A percentile compares a stretch with the other conserved stretches of the same genome.
Conservation (phyloP, 1,140 invertebrate species). For the Eupristina koningsbergeri region DNA sequence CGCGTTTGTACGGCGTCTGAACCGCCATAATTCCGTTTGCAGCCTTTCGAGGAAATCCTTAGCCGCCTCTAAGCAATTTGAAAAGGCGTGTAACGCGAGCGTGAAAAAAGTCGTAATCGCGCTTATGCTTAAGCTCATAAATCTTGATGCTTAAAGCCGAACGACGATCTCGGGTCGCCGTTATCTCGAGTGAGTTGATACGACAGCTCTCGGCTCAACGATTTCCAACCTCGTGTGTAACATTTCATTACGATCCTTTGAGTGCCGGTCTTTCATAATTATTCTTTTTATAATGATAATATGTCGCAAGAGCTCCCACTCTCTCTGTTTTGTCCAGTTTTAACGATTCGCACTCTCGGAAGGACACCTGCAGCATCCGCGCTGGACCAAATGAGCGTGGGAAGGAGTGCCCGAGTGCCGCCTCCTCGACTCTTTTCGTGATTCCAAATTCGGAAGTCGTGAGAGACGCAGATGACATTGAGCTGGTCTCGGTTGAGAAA, state of each 20-base stretch:
- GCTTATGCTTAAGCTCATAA: not conserved
- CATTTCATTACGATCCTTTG: not conserved
- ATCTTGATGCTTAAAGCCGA: not conserved
- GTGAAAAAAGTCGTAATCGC: not conserved
- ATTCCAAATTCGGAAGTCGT: conserved; percentile 28
- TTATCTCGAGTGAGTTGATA: not conserved
- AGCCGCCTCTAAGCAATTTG: too few relatives aligned
- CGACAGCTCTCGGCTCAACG: not conserved
- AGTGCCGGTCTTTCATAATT: not conserved
- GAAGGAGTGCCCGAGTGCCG: not conserved
- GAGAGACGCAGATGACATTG: not conserved
- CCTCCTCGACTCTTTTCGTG: not conserved
- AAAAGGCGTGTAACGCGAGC: not conserved
- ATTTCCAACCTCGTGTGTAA: not conserved
- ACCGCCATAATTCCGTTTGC: not conserved
- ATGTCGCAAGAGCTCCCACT: too few relatives aligned
- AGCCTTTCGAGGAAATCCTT: not conserved
- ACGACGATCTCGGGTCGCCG: not conserved
- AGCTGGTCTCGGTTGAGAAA: not conserved
- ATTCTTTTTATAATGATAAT: too few relatives aligned
- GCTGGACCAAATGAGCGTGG: not conserved
- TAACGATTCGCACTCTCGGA: not conserved
- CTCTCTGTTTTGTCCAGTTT: not conserved
- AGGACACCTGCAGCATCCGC: not conserved
- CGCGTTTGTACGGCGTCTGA: not conserved